A percentile compares a stretch with the other conserved stretches of the same genome.
Conservation (phyloP, 2,888 invertebrate species). For the Apomyelois bistriatella region DNA sequence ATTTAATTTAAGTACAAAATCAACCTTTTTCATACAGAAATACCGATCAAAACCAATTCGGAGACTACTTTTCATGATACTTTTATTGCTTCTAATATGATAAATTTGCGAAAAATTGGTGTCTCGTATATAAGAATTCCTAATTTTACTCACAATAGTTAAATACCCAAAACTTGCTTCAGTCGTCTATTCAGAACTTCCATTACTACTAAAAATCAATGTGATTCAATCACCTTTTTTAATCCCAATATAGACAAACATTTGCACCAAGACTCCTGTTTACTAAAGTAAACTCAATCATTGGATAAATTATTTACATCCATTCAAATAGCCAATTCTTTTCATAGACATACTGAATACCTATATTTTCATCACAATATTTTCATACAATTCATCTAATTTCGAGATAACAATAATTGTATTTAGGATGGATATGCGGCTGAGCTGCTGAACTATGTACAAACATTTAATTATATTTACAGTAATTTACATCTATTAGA, state of each 20-base stretch:
- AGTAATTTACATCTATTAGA: constrained; percentile 45
- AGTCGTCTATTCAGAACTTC: constrained; percentile 28
- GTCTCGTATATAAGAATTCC: constrained; percentile 33
- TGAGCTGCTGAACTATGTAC: constrained; percentile 54
- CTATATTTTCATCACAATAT: constrained; percentile 28
- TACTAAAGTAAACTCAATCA: constrained; percentile 7
- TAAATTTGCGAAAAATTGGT: constrained; percentile 42
- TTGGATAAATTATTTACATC: constrained; percentile 1
- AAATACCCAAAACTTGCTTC: constrained; percentile 31
- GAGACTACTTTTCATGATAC: constrained; percentile 26
- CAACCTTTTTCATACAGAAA: constrained; percentile 21
- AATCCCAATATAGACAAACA: constrained; percentile 1
- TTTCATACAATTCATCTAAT: constrained; percentile 36
- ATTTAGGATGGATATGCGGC: constrained; percentile 74
- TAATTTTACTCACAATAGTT: constrained; percentile 27
- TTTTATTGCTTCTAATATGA: constrained; percentile 45
- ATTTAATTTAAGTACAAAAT: not conserved
- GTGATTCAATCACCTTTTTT: constrained; percentile 7
- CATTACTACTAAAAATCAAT: constrained; percentile 3
- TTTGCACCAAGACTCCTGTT: constrained; percentile 2
- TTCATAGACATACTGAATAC: constrained; percentile 30
- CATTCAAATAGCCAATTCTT: not conserved
- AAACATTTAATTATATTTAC: constrained; percentile 47
- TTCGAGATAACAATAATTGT: constrained; percentile 43
- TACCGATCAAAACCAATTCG: not conserved